Evolutionary conservation across 2,113 vertebrate genomes (phyloP).

Genomic region (Dromas ardeola): DNA sequence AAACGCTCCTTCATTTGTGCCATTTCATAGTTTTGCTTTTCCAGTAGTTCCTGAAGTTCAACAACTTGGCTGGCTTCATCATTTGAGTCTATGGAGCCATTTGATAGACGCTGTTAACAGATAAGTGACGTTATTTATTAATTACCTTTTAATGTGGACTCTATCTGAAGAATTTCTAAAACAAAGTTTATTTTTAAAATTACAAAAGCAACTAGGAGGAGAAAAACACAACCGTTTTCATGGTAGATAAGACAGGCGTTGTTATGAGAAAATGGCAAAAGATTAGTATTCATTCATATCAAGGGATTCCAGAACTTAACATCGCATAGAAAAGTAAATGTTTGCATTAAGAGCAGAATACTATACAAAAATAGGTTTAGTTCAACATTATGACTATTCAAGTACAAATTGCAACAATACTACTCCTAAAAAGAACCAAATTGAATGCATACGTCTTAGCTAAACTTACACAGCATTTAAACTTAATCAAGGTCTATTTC

Average conservation of each 20-base stretch:
- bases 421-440: neutral
- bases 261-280: neutral
- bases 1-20: constrained; percentile 98
- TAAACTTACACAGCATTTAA: neutral
- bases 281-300: neutral
- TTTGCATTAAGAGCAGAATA: neutral
- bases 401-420: neutral
- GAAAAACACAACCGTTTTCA: neutral
- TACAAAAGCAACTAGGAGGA: neutral
- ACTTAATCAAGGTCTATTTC: neutral
- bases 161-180: neutral
- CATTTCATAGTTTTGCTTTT: constrained; percentile 99
- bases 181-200: neutral
- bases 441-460: neutral
- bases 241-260: neutral
- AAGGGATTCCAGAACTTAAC: neutral
- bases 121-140: neutral
- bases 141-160: neutral
- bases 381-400: neutral
- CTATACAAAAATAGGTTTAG: neutral
- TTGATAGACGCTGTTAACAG: constrained; percentile 88
- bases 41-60: constrained; percentile 95
- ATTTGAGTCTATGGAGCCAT: constrained; percentile 92
- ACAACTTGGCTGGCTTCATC: constrained; percentile 94
- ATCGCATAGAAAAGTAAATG: neutral